Base-by-base conservation (phyloP, 23 tunicate species). In the Oikopleura vanhoeffeni region DNA sequence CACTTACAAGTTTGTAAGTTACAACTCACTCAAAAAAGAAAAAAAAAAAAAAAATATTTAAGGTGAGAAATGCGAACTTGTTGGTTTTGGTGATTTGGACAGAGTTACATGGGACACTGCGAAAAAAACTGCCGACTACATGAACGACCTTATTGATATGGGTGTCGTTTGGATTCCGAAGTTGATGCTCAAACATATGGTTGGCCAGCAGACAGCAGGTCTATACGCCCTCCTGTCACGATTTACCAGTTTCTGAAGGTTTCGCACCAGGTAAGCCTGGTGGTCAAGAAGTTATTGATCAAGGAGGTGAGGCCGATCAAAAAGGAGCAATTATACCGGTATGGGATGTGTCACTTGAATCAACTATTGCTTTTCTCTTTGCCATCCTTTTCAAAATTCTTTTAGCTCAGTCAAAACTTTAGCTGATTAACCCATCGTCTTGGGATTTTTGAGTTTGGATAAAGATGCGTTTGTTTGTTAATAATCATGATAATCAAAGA, bases 401-500 rank as follows among this genome's bases (percentile, higher is more conserved):
- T 30, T 71, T 28, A 38, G 36, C 2, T 38, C 27, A 30, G 36
- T 71, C 35, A 28, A 32, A 71, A 71, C 79, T 32, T 3, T 71
- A 18, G 79, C 79, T 3, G 79, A 71, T 92, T 38, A 71, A 32
- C 34, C 79, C 79, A 18, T 32, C 34, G 34, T 39, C 40, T 1
- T 85, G 87, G 87, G 87, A 86, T 3, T 38, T 85, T n/a, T 33
- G 83, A 84, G 39, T 40, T 24, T 40, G 83, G 2, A 41, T 39
- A 84, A 83, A 85, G 41, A 41, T 86, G 28, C n/a, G 83, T 79
- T 86, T 85, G 4, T 85, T 85, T 76, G 42, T 90, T n/a, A 90
- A 95, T 85, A 95, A 95, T 86, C 99, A 95, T 41, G 99, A 95
- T 90, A 95, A 95, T 89, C 99, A 95, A 84, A 76, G 99, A 71